Base-by-base conservation (phyloP, 1,140 invertebrate species). In the Luehdorfia chinensis region DNA sequence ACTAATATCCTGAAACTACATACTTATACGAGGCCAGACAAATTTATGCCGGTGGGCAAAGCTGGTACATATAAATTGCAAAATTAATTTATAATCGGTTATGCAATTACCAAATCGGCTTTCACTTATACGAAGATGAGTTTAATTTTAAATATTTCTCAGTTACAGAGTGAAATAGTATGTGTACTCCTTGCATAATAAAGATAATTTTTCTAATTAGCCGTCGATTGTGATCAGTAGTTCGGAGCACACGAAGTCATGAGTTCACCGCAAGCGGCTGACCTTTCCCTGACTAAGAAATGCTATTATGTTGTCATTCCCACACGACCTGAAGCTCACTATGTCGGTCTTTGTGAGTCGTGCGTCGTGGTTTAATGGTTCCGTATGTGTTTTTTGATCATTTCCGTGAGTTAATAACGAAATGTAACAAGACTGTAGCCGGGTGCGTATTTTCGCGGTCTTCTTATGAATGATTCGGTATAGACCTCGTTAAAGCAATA, bases 281-380 rank as follows among this genome's bases (percentile, higher is more conserved):
- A 80, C 72, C 76, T 75, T 80, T 80, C 60, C 50, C 52, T 66
- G 55, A 45, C 43, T 47, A 51, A 74, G 59, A 66, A 77, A 77
- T 74, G 55, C 62, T 70, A 72, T 75, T 80, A 72, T 74, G 69
- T 66, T 74, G 59, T 71, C 72, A 75, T 77, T 74, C 72, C 69
- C 73, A 80, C 68, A 72, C 61, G 57, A 58, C 48, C 47, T 52
- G 36, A 50, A 49, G 33, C 45, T 30, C 31, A 13, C 37, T 18
- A 14, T 50, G 41, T 55, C 33, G 25, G 36, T 36, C 41, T 39
- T 27, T 43, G 27, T 31, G 13, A 58, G 32, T 34, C 31, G 45
- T 51, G 47, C 52, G 21, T 30, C 52, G 21, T 30, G 50, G 12
- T 50, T 27, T 57, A 60, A 57, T 54, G 47, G 50, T 50, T 50